These are phyloP conservation scores for Drosophila merina DNA, from an alignment of 2,888 invertebrate species.

Conservation along the genomic window DNA sequence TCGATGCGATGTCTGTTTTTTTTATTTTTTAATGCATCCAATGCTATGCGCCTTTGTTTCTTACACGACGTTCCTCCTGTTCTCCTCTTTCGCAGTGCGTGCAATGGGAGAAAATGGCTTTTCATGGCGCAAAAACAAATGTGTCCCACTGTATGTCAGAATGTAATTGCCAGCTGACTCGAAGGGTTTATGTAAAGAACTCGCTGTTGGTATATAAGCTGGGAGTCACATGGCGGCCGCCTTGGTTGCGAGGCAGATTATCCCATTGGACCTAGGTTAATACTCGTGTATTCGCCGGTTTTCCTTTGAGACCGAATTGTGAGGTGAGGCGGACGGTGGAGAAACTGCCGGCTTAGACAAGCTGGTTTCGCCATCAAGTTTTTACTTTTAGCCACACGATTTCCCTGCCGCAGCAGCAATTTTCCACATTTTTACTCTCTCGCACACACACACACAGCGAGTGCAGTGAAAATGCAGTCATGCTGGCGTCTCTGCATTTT, in stretches of 20 bases:
- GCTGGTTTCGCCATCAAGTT: conserved; percentile 36
- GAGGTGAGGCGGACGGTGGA: neutral
- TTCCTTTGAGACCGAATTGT: neutral
- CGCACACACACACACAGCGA: conserved; percentile 29
- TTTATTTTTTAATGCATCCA: conserved; percentile 45
- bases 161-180: neutral
- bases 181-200: neutral
- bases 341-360: conserved; percentile 3
- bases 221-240: neutral
- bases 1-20: conserved; percentile 49
- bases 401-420: conserved; percentile 13
- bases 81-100: conserved; percentile 42
- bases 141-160: conserved; percentile 7
- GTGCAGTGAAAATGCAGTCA: conserved; percentile 77
- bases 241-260: neutral
- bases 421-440: conserved; percentile 21
- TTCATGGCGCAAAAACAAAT: conserved; percentile 64
- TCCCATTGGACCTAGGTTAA: neutral
- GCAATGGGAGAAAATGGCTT: conserved; percentile 62
- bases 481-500: conserved; percentile 62
- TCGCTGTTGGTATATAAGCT: neutral
- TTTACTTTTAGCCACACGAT: conserved; percentile 58
- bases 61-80: conserved; percentile 56
- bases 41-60: conserved; percentile 59
- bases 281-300: neutral